Percentiles rank a stretch among this genome's conserved stretches.
Conservation (phyloP, 1,140 invertebrate species). For the Streblospio benedicti region DNA sequence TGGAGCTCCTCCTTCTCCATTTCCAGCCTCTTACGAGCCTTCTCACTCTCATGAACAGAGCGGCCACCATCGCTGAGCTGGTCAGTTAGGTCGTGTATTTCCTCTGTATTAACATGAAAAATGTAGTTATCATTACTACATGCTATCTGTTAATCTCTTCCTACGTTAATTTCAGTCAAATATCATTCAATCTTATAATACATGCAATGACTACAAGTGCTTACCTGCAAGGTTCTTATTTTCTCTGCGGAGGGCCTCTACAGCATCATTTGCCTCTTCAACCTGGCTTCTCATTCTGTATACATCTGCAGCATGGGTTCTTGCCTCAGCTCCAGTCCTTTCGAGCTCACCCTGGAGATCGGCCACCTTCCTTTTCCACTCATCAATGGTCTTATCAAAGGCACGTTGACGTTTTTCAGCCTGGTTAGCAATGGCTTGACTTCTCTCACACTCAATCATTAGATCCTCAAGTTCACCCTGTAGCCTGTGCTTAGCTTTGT, state of each 20-base stretch:
- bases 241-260: slow-evolving; percentile 93
- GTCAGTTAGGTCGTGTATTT: slow-evolving; percentile 97
- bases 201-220: too few species aligned
- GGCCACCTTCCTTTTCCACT: slow-evolving; percentile 99
- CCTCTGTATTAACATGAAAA: slow-evolving; percentile 53
- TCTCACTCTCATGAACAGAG: slow-evolving; percentile 92
- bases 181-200: too few species aligned
- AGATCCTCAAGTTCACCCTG: slow-evolving; percentile 96
- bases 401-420: slow-evolving; percentile 99
- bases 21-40: slow-evolving; percentile 92
- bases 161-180: too few species aligned
- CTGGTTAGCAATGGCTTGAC: slow-evolving; percentile 86
- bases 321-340: slow-evolving; percentile 95
- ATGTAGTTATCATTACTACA: too few species aligned
- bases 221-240: slow-evolving; percentile 93
- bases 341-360: slow-evolving; percentile 94
- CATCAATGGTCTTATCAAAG: slow-evolving; percentile 98
- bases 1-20: slow-evolving; percentile 98
- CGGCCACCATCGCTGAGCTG: slow-evolving; percentile 94
- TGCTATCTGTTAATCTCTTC: too few species aligned
- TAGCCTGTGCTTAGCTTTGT: slow-evolving; percentile 94
- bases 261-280: slow-evolving; percentile 90
- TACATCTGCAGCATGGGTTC: slow-evolving; percentile 97
- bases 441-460: slow-evolving; percentile 93
- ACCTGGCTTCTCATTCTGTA: slow-evolving; percentile 97